These are phyloP conservation scores for Rhorus exstirpatorius DNA, from an alignment of 2,888 invertebrate species.

Conservation along the genomic window DNA sequence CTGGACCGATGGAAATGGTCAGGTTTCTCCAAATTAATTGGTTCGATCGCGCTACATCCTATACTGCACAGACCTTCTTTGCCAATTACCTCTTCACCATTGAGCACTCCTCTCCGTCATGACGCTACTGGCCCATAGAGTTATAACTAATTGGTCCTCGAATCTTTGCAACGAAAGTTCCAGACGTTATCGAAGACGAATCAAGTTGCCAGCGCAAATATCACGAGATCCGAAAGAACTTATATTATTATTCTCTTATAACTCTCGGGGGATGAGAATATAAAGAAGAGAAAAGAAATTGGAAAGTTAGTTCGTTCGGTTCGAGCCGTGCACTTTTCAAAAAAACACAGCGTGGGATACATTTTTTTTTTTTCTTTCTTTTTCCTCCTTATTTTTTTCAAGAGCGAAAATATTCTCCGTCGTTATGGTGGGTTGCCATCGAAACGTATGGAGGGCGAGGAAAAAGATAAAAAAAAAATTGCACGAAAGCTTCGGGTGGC, in stretches of 20 bases:
- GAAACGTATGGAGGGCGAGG: conserved; percentile 15
- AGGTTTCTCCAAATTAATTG: conserved; percentile 61
- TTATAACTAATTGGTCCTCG: conserved; percentile 55
- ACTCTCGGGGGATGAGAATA: not conserved
- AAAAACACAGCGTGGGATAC: not conserved
- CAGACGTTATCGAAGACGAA: conserved; percentile 20
- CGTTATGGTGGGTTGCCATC: conserved; percentile 27
- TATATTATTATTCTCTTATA: conserved; percentile 24
- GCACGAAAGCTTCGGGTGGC: conserved; percentile 51
- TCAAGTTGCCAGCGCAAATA: conserved; percentile 10
- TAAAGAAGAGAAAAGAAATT: not conserved
- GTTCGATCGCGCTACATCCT: conserved; percentile 25
- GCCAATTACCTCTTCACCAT: conserved; percentile 14
- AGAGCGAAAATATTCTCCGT: not conserved
- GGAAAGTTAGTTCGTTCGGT: not conserved
- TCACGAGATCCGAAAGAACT: conserved; percentile 4
- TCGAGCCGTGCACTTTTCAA: not conserved
- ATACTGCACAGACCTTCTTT: conserved; percentile 2
- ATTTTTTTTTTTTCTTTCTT: not conserved
- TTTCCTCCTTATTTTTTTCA: conserved; percentile 20
- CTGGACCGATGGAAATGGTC: conserved; percentile 50
- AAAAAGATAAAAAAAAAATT: conserved; percentile 70
- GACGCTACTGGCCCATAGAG: conserved; percentile 16
- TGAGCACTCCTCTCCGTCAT: conserved; percentile 21
- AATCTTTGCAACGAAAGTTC: conserved; percentile 47